Evolutionary conservation across 2,797 vertebrate species (phyloP).

Genomic region (Periophthalmus magnuspinnatus): DNA sequence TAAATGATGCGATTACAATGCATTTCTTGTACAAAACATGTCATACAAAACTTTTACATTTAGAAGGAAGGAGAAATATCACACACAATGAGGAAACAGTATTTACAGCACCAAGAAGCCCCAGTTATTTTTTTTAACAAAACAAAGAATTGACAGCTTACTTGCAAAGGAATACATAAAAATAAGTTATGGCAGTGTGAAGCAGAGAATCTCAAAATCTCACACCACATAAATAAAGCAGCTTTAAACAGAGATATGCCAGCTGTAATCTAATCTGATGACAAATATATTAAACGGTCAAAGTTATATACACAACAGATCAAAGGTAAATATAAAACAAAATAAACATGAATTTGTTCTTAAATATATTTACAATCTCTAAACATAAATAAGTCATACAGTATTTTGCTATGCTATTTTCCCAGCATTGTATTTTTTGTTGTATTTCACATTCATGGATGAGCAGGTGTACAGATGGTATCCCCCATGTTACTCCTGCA

Average conservation of each 20-base stretch:
- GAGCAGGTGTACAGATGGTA: slow-evolving; percentile 13
- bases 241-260: slow-evolving; percentile 22
- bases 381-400: slow-evolving; percentile 28
- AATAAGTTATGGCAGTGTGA: slow-evolving; percentile 51
- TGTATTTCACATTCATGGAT: slow-evolving; percentile 60
- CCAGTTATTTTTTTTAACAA: slow-evolving; percentile 1
- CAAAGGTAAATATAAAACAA: slow-evolving; percentile 28
- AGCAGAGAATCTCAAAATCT: slow-evolving; percentile 29
- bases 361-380: slow-evolving; percentile 54
- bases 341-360: slow-evolving; percentile 35
- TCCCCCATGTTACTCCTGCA: neutral
- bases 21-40: slow-evolving; percentile 74
- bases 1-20: slow-evolving; percentile 63
- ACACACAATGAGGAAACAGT: slow-evolving; percentile 26
- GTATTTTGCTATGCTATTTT: slow-evolving; percentile 36
- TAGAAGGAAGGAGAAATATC: slow-evolving; percentile 17
- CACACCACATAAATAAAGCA: slow-evolving; percentile 38
- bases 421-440: slow-evolving; percentile 36
- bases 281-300: slow-evolving; percentile 13
- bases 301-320: slow-evolving; percentile 17
- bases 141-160: neutral
- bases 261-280: slow-evolving; percentile 20
- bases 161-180: slow-evolving; percentile 6
- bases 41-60: slow-evolving; percentile 75
- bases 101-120: slow-evolving; percentile 4